phyloP scores from a whole-genome alignment of 2,113 vertebrate species.

The Amazona guildingii region DNA sequence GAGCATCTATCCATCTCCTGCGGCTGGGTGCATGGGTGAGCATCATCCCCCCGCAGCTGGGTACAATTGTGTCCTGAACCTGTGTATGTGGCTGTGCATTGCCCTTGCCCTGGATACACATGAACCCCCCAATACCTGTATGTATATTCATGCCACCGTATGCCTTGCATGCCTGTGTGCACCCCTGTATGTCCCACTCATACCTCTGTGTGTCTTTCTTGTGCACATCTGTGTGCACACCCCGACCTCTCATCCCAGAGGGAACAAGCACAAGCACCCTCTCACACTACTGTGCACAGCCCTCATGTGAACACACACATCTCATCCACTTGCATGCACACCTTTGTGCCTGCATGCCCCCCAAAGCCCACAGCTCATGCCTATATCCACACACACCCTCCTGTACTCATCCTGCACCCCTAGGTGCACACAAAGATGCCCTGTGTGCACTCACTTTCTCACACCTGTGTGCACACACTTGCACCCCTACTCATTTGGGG shows the following conservation, averaged over 20 bases:
- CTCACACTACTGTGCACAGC: fast-evolving
- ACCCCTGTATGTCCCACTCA: too few species aligned
- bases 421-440: neutral
- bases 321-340: neutral
- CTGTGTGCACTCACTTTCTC: neutral
- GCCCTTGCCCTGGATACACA: too few species aligned
- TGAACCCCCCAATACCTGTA: neutral
- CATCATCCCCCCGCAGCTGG: neutral
- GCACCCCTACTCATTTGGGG: neutral
- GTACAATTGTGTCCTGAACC: neutral
- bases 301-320: fast-evolving
- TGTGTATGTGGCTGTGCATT: neutral
- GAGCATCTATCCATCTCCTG: neutral
- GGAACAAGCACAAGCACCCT: neutral
- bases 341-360: neutral
- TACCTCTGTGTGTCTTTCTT: neutral
- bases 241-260: fast-evolving
- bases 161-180: too few species aligned
- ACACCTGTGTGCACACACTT: fast-evolving
- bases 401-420: neutral
- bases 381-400: neutral
- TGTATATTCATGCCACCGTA: too few species aligned
- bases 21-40: neutral
- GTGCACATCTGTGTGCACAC: fast-evolving
- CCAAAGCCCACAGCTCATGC: neutral